These are phyloP conservation scores for Reticulitermes lucifugus DNA, from an alignment of 2,888 invertebrate species.

Conservation along the genomic window DNA sequence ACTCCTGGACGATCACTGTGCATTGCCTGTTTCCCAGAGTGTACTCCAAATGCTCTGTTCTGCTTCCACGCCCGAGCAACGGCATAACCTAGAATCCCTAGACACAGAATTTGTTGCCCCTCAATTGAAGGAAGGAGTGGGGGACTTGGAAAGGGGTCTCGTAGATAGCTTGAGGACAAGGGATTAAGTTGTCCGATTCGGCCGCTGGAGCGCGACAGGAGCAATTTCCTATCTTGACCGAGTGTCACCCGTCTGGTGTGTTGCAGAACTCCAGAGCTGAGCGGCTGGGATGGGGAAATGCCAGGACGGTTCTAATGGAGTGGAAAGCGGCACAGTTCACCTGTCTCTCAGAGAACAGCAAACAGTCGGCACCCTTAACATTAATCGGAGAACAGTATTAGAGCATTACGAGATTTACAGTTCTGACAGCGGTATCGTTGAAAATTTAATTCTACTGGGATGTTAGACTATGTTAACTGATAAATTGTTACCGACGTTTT, in stretches of 20 bases:
- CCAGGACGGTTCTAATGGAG: constrained; percentile 9
- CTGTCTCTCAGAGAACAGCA: neutral
- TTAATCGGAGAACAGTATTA: too few relatives aligned
- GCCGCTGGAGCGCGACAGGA: constrained; percentile 1
- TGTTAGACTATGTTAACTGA: too few relatives aligned
- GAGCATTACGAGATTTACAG: too few relatives aligned
- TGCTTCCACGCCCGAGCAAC: neutral
- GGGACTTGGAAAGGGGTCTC: neutral
- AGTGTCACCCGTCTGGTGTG: neutral
- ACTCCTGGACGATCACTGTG: too few relatives aligned
- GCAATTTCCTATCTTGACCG: constrained; percentile 29
- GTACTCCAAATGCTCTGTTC: neutral
- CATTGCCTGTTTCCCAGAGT: neutral
- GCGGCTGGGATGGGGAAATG: neutral
- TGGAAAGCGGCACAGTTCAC: neutral
- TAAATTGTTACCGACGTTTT: too few relatives aligned
- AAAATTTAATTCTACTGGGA: too few relatives aligned
- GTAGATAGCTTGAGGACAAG: constrained; percentile 14
- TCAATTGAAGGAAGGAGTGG: neutral
- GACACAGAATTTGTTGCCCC: constrained; percentile 10
- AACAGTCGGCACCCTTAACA: neutral
- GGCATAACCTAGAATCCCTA: neutral
- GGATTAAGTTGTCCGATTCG: constrained; percentile 14
- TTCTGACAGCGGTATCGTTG: too few relatives aligned
- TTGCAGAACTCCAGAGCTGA: neutral